Conservation (phyloP, 2,113 vertebrate genomes). For the Gnathonemus echidnorhynchus region DNA sequence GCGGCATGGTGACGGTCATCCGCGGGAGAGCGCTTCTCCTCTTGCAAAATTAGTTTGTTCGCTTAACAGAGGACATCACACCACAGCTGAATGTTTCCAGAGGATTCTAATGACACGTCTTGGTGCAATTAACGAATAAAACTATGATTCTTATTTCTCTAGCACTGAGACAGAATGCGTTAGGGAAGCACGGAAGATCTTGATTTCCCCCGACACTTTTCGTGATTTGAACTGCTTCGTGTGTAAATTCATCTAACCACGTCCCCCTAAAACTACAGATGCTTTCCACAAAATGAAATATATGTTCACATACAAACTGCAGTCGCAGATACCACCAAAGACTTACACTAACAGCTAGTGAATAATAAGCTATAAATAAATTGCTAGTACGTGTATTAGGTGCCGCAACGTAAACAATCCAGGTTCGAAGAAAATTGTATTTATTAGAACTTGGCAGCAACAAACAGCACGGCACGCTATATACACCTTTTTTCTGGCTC, state of each 20-base stretch:
- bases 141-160: not conserved
- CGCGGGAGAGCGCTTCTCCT: not conserved
- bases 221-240: not conserved
- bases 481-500: not conserved
- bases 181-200: not conserved
- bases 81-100: not conserved
- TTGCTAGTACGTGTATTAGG: not conserved
- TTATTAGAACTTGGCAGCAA: not conserved
- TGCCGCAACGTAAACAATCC: not conserved
- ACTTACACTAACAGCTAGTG: not conserved
- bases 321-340: not conserved
- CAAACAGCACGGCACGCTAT: not conserved
- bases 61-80: not conserved
- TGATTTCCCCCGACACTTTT: not conserved
- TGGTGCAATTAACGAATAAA: not conserved
- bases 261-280: not conserved
- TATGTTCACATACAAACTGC: not conserved
- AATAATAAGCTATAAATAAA: not conserved
- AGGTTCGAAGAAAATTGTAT: not conserved
- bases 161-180: not conserved
- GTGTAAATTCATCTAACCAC: not conserved
- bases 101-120: not conserved
- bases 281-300: not conserved
- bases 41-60: not conserved
- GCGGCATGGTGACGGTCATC: not conserved